Evolutionary conservation across 2,797 vertebrate species (phyloP).

Genomic region (Gadopsis bispinosus): DNA sequence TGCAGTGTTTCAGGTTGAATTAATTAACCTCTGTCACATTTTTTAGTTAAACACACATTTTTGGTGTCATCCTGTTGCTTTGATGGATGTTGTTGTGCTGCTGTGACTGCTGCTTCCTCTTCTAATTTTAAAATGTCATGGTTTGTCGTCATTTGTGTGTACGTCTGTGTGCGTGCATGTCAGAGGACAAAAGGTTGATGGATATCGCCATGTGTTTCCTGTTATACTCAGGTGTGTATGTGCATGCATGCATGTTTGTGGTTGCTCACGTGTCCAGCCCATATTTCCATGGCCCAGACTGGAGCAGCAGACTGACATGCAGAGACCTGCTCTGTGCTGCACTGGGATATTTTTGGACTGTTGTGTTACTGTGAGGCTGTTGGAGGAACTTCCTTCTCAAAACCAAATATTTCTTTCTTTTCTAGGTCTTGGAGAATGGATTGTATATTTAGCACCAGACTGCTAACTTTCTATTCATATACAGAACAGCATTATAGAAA

Average conservation of each 20-base stretch:
- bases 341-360: constrained; percentile 71
- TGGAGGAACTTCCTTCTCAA: constrained; percentile 53
- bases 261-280: constrained; percentile 46
- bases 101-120: constrained; percentile 83
- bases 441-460: constrained; percentile 4
- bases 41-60: neutral
- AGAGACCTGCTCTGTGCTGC: constrained; percentile 65
- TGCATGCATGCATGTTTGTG: constrained; percentile 4
- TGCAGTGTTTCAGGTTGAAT: neutral
- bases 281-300: constrained; percentile 50
- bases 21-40: neutral
- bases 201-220: constrained; percentile 74
- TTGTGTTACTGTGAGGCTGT: constrained; percentile 46
- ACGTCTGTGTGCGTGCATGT: constrained; percentile 15
- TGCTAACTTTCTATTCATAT: constrained; percentile 28
- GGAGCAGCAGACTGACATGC: constrained; percentile 57
- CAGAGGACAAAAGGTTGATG: constrained; percentile 60
- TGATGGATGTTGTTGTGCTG: constrained; percentile 71
- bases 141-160: constrained; percentile 37
- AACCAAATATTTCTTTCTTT: constrained; percentile 42
- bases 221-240: constrained; percentile 48
- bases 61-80: constrained; percentile 17
- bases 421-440: constrained; percentile 18
- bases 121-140: constrained; percentile 58
- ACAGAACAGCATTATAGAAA: constrained; percentile 13